These are phyloP conservation scores for Myotis vivesi DNA, from an alignment of 2,797 vertebrate genomes.

Conservation along the genomic window DNA sequence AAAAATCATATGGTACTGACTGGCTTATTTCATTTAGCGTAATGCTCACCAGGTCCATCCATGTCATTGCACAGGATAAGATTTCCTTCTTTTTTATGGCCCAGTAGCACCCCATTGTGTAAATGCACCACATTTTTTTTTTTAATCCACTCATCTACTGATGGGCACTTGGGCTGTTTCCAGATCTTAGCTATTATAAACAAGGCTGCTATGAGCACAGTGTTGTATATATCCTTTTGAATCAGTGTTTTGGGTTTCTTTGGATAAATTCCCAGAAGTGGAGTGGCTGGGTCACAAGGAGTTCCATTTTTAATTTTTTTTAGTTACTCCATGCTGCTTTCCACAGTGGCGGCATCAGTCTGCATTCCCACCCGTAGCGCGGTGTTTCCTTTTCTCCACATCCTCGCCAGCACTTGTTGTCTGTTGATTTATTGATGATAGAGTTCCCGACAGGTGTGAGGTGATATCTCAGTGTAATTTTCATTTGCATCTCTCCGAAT, in stretches of 20 bases:
- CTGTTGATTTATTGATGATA: background rate
- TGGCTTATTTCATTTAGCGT: background rate
- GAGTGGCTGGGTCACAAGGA: background rate
- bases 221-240: background rate
- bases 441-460: background rate
- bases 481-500: background rate
- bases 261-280: background rate
- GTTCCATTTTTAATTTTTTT: background rate
- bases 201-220: background rate
- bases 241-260: background rate
- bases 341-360: background rate
- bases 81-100: background rate
- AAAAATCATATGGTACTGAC: background rate
- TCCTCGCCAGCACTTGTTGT: background rate
- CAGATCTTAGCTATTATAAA: background rate
- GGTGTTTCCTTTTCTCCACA: background rate
- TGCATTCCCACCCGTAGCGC: background rate
- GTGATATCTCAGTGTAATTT: background rate
- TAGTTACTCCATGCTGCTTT: background rate
- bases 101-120: background rate
- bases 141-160: background rate
- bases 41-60: background rate
- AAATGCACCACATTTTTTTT: background rate
- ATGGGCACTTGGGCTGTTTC: background rate
- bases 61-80: background rate